These are phyloP conservation scores for Lepetodrilus schrolli DNA, from an alignment of 2,888 invertebrate species.

Conservation along the genomic window DNA sequence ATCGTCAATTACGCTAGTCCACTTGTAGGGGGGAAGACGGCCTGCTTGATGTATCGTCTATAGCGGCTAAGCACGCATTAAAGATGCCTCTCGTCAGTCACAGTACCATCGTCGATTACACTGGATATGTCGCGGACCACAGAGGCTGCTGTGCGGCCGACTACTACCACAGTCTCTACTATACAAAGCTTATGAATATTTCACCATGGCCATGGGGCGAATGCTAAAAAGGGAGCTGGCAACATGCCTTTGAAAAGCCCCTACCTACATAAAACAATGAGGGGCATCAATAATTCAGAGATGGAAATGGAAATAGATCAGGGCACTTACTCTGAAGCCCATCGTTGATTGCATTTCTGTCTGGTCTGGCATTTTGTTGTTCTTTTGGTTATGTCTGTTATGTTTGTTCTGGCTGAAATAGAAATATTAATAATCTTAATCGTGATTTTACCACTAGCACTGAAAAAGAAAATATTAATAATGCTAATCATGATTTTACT, in stretches of 20 bases:
- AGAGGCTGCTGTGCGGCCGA: too few species aligned
- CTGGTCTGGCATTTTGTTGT: slow-evolving; percentile 12
- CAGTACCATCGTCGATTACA: background rate
- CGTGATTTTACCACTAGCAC: background rate
- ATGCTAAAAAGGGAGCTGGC: background rate
- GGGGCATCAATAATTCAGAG: background rate
- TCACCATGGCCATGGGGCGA: background rate
- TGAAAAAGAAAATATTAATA: background rate
- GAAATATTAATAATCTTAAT: background rate
- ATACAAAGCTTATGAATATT: background rate
- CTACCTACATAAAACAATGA: background rate
- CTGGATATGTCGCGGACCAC: too few species aligned
- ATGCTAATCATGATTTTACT: background rate
- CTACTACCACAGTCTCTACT: background rate
- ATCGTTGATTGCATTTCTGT: slow-evolving; percentile 64
- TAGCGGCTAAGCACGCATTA: background rate
- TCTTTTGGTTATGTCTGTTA: background rate
- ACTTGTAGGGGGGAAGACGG: background rate
- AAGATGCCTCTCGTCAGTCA: background rate
- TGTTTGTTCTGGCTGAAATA: background rate
- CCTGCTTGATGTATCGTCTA: slow-evolving; percentile 17
- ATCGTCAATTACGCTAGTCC: slow-evolving; percentile 18
- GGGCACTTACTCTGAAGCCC: slow-evolving; percentile 57
- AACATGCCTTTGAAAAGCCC: background rate
- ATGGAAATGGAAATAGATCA: background rate